Percentiles rank a stretch among this genome's conserved stretches.
Evolutionary conservation across 2,888 invertebrate species (phyloP).

Genomic region (Cheilosia vulpina): DNA sequence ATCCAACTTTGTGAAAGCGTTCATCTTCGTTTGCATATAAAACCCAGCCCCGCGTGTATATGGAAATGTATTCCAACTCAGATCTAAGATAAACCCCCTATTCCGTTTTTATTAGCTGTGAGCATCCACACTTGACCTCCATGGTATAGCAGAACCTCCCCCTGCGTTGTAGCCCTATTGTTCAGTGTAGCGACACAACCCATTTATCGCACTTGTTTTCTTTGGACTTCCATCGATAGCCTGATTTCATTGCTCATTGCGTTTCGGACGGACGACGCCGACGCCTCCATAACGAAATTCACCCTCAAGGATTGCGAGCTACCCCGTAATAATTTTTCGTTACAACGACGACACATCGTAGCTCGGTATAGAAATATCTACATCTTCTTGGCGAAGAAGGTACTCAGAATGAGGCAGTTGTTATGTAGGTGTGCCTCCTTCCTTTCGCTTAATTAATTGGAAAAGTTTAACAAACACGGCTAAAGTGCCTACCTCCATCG

Average conservation of each 20-base stretch:
- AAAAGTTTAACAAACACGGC: conserved; percentile 59
- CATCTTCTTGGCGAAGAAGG: conserved; percentile 6
- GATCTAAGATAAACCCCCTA: conserved; percentile 6
- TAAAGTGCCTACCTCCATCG: conserved; percentile 8
- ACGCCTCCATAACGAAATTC: conserved; percentile 23
- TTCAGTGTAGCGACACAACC: conserved; percentile 6
- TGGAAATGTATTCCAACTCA: not conserved
- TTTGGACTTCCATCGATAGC: conserved; percentile 54
- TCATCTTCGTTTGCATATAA: not conserved
- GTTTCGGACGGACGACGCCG: conserved; percentile 7
- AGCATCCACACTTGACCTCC: conserved; percentile 53
- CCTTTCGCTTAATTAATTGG: conserved; percentile 60
- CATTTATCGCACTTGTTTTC: conserved; percentile 27
- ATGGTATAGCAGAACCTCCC: conserved; percentile 3
- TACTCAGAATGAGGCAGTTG: conserved; percentile 1
- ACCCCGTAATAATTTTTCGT: conserved; percentile 53
- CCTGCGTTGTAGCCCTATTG: not conserved
- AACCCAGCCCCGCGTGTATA: not conserved
- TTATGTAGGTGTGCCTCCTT: conserved; percentile 6
- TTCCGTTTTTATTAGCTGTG: conserved; percentile 43
- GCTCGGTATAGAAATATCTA: conserved; percentile 11
- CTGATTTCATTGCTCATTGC: conserved; percentile 53
- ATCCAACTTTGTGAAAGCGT: no score
- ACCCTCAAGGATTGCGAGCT: conserved; percentile 1
- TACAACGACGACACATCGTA: conserved; percentile 49